phyloP scores from a whole-genome alignment of 2,113 vertebrate species.

The Odontophorus gujanensis region DNA sequence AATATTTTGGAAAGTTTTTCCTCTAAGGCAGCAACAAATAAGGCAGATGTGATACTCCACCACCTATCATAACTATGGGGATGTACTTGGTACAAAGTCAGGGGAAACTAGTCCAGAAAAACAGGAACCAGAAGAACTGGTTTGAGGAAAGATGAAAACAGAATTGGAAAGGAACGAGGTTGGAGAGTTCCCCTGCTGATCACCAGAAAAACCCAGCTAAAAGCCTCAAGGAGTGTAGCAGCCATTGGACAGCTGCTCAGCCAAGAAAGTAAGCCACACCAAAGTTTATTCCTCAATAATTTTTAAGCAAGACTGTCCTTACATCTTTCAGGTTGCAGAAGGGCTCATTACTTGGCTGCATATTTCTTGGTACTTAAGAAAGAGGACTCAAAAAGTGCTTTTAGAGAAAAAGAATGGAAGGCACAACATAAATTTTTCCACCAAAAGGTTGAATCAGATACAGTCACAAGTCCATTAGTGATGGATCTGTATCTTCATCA shows the following conservation, averaged over 20 bases:
- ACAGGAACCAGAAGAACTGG: neutral
- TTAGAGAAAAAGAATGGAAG: neutral
- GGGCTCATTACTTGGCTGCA: neutral
- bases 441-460: neutral
- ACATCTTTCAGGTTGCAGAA: neutral
- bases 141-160: neutral
- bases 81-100: neutral
- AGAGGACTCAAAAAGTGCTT: neutral
- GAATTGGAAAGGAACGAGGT: neutral
- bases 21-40: neutral
- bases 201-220: rapidly evolving
- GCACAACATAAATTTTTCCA: neutral
- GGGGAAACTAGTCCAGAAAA: neutral
- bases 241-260: neutral
- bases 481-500: rapidly evolving
- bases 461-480: neutral
- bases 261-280: neutral
- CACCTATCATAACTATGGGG: rapidly evolving
- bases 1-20: neutral
- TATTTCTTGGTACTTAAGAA: rapidly evolving
- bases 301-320: neutral
- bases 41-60: neutral
- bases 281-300: neutral
- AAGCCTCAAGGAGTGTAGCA: rapidly evolving
- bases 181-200: neutral